phyloP scores from a whole-genome alignment of 2,888 invertebrate species.

The Achlya flavicornis region DNA sequence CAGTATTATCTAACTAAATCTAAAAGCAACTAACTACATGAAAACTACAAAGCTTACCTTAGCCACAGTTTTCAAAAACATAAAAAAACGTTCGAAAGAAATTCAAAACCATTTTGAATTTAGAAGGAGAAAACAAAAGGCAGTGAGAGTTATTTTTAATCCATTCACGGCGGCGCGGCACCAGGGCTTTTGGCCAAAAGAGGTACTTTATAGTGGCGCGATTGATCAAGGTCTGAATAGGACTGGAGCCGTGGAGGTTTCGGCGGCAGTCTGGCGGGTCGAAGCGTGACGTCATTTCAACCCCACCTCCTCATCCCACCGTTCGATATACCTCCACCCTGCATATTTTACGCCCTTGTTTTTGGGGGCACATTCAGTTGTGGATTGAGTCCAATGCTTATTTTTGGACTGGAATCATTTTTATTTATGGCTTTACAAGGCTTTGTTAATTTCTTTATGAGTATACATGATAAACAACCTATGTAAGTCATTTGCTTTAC shows the following conservation, averaged over 20 bases:
- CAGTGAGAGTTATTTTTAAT: conserved; percentile 11
- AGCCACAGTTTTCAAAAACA: conserved; percentile 51
- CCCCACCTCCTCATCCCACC: conserved; percentile 39
- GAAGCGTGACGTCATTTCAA: conserved; percentile 69
- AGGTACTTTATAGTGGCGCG: conserved; percentile 46
- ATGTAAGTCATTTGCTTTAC: neutral
- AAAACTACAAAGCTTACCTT: conserved; percentile 43
- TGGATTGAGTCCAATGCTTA: conserved; percentile 32
- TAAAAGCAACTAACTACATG: conserved; percentile 19
- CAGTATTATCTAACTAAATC: conserved; percentile 13
- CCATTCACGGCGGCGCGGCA: conserved; percentile 33
- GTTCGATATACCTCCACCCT: conserved; percentile 55
- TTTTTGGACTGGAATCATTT: conserved; percentile 38
- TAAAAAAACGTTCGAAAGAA: conserved; percentile 25
- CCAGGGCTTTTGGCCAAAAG: conserved; percentile 36
- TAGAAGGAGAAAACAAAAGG: neutral
- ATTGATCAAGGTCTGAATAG: conserved; percentile 63
- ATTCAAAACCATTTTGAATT: conserved; percentile 24
- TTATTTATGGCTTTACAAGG: conserved; percentile 39
- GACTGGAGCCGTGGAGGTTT: conserved; percentile 51
- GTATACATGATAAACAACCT: neutral
- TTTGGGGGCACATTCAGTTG: conserved; percentile 43
- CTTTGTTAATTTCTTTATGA: conserved; percentile 1
- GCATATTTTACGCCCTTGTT: conserved; percentile 72
- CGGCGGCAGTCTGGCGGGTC: conserved; percentile 71